Evolutionary conservation across 2,113 vertebrate species (phyloP), one percentile per base, ranked within the genome.

Genomic region (Cettia cetti): DNA sequence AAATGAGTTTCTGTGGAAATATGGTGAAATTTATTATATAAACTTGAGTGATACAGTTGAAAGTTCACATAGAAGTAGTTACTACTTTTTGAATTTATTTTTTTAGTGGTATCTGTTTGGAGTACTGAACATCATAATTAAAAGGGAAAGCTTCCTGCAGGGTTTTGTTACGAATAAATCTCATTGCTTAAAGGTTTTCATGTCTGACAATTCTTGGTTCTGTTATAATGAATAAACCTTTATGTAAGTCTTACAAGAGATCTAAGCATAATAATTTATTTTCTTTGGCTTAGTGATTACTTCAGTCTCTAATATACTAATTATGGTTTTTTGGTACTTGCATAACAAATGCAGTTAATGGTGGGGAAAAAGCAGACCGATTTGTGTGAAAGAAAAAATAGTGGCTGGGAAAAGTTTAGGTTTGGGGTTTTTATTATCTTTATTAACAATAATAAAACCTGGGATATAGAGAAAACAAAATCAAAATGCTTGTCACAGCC

Each of bases 321-420:
- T 70, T 15, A 45, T 30, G 16, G 35, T 21, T 80, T 68, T 64
- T 79, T 57, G 15, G 7, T 69, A 35, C 10, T 63, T 80, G 35
- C 7, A 5, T 65, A 53, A 50, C 15, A 81, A 49, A n/a, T 19
- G 22, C 8, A 44, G 17, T 56, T 82, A 84, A 85, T 63, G 11
- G 4, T 2, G 0, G 26, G 35, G 15, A 5, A 63, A 78, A 81
- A 24, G 0, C 15, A 53, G 9, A 40, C 5, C 3, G 35, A 27
- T 60, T 53, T 7, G 0, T 53, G 30, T 68, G n/a, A 79, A 54
- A 65, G 13, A 68, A 80, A 31, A 60, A 61, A 61, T 18, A 69
- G 13, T 40, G 30, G 1, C 31, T 80, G 31, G 57, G 45, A 68
- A 33, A 78, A 85, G 7, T 83, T 74, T 35, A 15, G 11, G 24